Conservation (phyloP, 2,888 invertebrate species). For the Dorcus hopei region DNA sequence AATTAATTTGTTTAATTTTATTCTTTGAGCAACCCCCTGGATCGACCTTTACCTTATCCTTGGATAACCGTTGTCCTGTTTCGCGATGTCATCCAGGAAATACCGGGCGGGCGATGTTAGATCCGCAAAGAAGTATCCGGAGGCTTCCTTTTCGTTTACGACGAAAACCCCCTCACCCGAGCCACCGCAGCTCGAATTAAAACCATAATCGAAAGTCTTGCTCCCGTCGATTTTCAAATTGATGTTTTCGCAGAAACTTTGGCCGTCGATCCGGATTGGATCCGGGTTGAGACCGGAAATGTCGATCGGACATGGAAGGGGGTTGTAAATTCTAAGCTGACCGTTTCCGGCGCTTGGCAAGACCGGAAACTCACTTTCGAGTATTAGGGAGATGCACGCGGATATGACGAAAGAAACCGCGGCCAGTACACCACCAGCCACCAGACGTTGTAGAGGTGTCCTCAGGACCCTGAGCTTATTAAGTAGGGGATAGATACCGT, state of each 20-base stretch:
- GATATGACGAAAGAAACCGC: slow-evolving; percentile 84
- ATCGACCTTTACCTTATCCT: slow-evolving; percentile 51
- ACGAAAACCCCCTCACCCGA: background rate
- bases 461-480: slow-evolving; percentile 56
- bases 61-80: slow-evolving; percentile 58
- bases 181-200: background rate
- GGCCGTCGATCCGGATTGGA: background rate
- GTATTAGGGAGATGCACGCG: slow-evolving; percentile 73
- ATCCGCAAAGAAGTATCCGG: slow-evolving; percentile 12
- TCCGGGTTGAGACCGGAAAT: background rate
- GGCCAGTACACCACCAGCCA: slow-evolving; percentile 82
- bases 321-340: slow-evolving; percentile 71
- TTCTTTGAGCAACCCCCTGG: too few relatives aligned
- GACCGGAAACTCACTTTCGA: slow-evolving; percentile 67
- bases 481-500: slow-evolving; percentile 75
- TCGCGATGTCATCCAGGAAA: slow-evolving; percentile 49
- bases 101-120: slow-evolving; percentile 15
- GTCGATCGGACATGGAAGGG: slow-evolving; percentile 52
- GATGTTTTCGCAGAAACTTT: slow-evolving; percentile 11
- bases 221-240: slow-evolving; percentile 2
- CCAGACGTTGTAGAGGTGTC: slow-evolving; percentile 84
- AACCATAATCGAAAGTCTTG: background rate
- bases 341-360: slow-evolving; percentile 57
- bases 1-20: too few relatives aligned
- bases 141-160: slow-evolving; percentile 3